These are phyloP conservation scores for Taphrorychus bicolor DNA, from an alignment of 2,888 invertebrate genomes.

Conservation along the genomic window DNA sequence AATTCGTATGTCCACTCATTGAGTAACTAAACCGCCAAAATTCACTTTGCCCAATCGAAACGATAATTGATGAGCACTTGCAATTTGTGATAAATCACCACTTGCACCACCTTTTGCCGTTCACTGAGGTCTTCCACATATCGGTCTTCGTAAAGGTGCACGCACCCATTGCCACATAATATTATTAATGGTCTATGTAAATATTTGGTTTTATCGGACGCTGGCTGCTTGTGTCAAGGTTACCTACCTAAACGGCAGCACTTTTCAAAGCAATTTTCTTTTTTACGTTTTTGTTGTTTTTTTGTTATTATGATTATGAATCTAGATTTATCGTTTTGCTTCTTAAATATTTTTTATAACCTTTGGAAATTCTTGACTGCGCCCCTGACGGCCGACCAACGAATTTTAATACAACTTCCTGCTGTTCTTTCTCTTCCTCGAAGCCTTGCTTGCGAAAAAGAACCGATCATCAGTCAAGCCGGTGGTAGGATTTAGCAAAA, in stretches of 20 bases:
- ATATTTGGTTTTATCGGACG: constrained; percentile 1
- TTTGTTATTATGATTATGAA: too few relatives aligned
- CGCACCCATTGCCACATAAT: background rate
- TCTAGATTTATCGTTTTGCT: background rate
- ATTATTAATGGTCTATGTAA: constrained; percentile 2
- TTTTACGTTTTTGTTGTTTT: background rate
- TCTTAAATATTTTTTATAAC: too few relatives aligned
- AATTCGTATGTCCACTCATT: too few relatives aligned
- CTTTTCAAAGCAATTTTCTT: background rate
- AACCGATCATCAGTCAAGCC: too few relatives aligned
- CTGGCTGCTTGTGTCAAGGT: background rate
- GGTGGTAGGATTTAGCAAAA: too few relatives aligned
- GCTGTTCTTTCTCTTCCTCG: too few relatives aligned
- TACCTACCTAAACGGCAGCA: background rate
- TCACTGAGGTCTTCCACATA: background rate
- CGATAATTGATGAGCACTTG: background rate
- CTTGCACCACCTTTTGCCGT: background rate
- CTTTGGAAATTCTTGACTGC: too few relatives aligned
- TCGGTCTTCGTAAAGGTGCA: background rate
- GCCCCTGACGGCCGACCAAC: too few relatives aligned
- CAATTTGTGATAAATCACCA: background rate
- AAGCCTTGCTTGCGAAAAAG: too few relatives aligned
- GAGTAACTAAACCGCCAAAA: background rate
- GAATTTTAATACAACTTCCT: too few relatives aligned
- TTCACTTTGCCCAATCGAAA: too few relatives aligned